A percentile compares a stretch with the other conserved stretches of the same genome.
phyloP scores from a whole-genome alignment of 1,140 invertebrate genomes.

The Drosophila bifasciata region DNA sequence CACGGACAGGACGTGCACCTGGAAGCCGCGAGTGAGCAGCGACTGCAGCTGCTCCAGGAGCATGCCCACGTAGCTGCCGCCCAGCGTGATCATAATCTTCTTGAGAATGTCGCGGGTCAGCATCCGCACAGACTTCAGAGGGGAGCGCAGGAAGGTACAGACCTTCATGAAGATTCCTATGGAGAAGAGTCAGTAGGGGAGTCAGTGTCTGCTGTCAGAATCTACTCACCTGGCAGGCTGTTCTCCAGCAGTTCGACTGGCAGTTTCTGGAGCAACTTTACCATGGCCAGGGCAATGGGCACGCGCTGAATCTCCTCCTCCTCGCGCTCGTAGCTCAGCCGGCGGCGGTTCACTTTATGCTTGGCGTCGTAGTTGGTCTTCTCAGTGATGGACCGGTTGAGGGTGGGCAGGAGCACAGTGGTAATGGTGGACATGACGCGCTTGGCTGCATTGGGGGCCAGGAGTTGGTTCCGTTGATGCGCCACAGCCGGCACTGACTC shows the following conservation, averaged over 20 bases:
- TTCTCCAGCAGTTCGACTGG: slow-evolving; percentile 90
- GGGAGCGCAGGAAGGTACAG: slow-evolving; percentile 94
- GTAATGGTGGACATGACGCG: slow-evolving; percentile 89
- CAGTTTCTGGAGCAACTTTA: slow-evolving; percentile 95
- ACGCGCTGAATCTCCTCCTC: slow-evolving; percentile 96
- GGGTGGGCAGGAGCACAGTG: slow-evolving; percentile 85
- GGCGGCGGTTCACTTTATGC: slow-evolving; percentile 92
- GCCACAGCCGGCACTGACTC: slow-evolving; percentile 55
- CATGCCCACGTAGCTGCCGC: slow-evolving; percentile 91
- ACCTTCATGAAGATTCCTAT: slow-evolving; percentile 93
- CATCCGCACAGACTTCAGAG: slow-evolving; percentile 94
- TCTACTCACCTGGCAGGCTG: slow-evolving; percentile 88
- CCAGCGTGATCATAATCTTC: slow-evolving; percentile 94
- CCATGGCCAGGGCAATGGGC: slow-evolving; percentile 95
- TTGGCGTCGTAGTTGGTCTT: slow-evolving; percentile 90
- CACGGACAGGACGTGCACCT: slow-evolving; percentile 95
- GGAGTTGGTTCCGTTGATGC: slow-evolving; percentile 82
- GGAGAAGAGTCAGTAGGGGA: neutral
- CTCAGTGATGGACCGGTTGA: slow-evolving; percentile 88
- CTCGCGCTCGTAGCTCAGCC: slow-evolving; percentile 87
- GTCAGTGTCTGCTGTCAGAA: neutral
- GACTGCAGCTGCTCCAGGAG: slow-evolving; percentile 92
- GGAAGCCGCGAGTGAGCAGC: slow-evolving; percentile 94
- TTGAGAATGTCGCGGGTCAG: slow-evolving; percentile 94
- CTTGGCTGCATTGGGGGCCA: slow-evolving; percentile 88